These are phyloP conservation scores for Amphiprion ocellaris DNA, from an alignment of 2,113 vertebrate genomes.

Conservation along the genomic window DNA sequence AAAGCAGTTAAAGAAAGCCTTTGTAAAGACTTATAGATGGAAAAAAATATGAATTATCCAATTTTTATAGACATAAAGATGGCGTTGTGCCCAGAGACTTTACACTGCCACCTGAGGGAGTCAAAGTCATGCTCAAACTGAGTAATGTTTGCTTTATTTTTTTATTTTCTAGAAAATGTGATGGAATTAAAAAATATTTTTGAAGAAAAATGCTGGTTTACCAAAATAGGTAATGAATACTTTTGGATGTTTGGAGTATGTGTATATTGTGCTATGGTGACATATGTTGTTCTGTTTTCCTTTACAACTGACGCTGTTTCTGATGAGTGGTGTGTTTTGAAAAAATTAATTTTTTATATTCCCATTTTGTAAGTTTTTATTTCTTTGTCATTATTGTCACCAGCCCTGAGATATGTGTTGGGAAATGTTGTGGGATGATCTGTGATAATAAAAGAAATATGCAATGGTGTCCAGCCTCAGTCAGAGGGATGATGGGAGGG, in stretches of 20 bases:
- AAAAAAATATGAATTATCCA: slow-evolving; percentile 31
- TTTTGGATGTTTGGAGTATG: slow-evolving; percentile 78
- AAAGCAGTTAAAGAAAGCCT: slow-evolving; percentile 21
- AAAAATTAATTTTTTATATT: slow-evolving; percentile 69
- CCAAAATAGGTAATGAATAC: slow-evolving; percentile 68
- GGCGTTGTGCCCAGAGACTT: slow-evolving; percentile 73
- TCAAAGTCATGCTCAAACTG: slow-evolving; percentile 70
- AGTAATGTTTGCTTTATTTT: slow-evolving; percentile 79
- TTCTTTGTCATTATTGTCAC: slow-evolving; percentile 76
- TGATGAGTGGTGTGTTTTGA: slow-evolving; percentile 77
- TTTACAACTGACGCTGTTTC: slow-evolving; percentile 68
- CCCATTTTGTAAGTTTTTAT: slow-evolving; percentile 78
- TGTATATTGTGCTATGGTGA: slow-evolving; percentile 74
- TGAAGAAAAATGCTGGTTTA: slow-evolving; percentile 78
- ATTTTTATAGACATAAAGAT: slow-evolving; percentile 67
- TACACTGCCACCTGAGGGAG: slow-evolving; percentile 79
- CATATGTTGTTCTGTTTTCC: slow-evolving; percentile 56
- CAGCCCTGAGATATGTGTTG: slow-evolving; percentile 77
- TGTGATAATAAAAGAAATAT: slow-evolving; percentile 85
- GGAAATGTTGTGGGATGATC: slow-evolving; percentile 80
- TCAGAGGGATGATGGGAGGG: slow-evolving; percentile 33
- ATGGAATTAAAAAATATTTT: slow-evolving; percentile 76
- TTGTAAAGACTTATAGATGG: slow-evolving; percentile 27
- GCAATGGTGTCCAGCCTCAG: slow-evolving; percentile 62
- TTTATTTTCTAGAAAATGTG: slow-evolving; percentile 74